Evolutionary conservation across 2,888 invertebrate species (phyloP).

Genomic region (Pristionchus fissidentatus): DNA sequence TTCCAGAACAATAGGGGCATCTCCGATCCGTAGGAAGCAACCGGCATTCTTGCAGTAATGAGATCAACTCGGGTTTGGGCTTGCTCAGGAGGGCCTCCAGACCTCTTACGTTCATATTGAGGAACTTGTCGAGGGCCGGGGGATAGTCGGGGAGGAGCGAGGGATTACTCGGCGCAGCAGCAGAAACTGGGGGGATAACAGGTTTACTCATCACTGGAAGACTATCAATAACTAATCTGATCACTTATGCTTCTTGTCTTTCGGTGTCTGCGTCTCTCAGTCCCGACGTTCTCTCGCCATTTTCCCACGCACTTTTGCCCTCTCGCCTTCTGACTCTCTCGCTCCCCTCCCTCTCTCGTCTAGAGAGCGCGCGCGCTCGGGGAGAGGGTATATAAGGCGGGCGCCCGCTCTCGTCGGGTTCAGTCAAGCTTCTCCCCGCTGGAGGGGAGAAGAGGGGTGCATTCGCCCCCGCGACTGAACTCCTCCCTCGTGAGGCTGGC

Average conservation of each 20-base stretch:
- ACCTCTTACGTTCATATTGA: not conserved
- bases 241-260: not conserved
- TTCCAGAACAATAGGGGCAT: not conserved
- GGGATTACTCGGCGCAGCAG: too few relatives aligned
- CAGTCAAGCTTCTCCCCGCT: too few relatives aligned
- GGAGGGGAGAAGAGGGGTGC: too few relatives aligned
- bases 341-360: not conserved
- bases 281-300: not conserved
- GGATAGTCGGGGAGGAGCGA: not conserved
- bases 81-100: not conserved
- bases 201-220: not conserved
- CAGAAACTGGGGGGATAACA: too few relatives aligned
- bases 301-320: not conserved
- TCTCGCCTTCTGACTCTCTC: slow-evolving; percentile 5
- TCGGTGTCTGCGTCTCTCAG: not conserved
- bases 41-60: not conserved
- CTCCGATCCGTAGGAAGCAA: not conserved
- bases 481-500: too few relatives aligned
- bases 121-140: not conserved
- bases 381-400: too few relatives aligned
- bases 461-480: too few relatives aligned
- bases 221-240: too few relatives aligned
- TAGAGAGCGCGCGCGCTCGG: not conserved
- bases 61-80: not conserved
- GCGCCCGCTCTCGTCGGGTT: too few relatives aligned